These are phyloP conservation scores for Intellagama lesueurii DNA, from an alignment of 2,797 vertebrate genomes.

Conservation along the genomic window DNA sequence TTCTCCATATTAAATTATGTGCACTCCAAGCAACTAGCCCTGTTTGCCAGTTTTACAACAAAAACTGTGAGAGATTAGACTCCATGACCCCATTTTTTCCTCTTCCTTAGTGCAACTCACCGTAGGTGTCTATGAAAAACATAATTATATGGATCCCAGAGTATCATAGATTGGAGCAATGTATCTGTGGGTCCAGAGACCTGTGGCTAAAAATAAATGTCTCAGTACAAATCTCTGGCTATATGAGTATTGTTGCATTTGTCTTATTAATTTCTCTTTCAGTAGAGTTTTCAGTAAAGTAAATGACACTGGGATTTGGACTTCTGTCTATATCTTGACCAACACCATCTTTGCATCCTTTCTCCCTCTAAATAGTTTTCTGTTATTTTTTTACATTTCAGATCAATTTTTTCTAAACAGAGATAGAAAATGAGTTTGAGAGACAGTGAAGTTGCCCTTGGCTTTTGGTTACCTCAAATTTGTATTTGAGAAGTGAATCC, in stretches of 20 bases:
- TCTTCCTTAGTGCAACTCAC: neutral
- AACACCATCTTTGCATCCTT: conserved; percentile 22
- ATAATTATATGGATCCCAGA: neutral
- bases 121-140: neutral
- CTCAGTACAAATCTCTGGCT: neutral
- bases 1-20: neutral
- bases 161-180: neutral
- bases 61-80: neutral
- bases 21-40: neutral
- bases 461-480: conserved; percentile 81
- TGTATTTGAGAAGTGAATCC: conserved; percentile 87
- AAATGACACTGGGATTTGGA: neutral
- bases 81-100: neutral
- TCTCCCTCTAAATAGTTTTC: conserved; percentile 51
- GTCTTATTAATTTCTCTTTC: neutral
- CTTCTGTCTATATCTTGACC: neutral
- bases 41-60: neutral
- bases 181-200: neutral
- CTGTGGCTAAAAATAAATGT: neutral
- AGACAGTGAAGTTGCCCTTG: conserved; percentile 76
- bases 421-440: conserved; percentile 81
- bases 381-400: conserved; percentile 76
- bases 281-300: neutral
- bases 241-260: neutral
- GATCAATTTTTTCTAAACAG: conserved; percentile 76